Percentiles rank a stretch among this genome's conserved stretches.
Conservation (phyloP, 2,113 vertebrate species). For the Neotoma lepida region DNA sequence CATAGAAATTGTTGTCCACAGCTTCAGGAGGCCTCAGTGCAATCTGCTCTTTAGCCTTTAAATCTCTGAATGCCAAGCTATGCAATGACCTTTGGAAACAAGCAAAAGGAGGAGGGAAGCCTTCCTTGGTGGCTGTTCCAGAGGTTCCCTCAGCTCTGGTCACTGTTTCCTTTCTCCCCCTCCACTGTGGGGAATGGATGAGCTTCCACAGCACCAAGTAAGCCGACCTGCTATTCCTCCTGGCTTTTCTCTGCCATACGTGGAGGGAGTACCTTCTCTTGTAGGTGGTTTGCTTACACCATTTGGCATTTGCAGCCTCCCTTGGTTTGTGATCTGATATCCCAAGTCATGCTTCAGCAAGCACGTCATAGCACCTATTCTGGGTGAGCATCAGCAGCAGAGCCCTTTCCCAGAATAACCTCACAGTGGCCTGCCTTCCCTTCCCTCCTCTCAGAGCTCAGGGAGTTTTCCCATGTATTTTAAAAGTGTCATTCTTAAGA, state of each 20-base stretch:
- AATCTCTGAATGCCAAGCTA: constrained; percentile 48
- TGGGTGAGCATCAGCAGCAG: constrained; percentile 6
- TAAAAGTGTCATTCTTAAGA: constrained; percentile 17
- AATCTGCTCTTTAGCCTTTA: not conserved
- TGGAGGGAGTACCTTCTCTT: constrained; percentile 6
- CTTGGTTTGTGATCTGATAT: constrained; percentile 59
- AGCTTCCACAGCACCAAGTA: rapidly evolving
- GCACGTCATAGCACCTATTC: constrained; percentile 49
- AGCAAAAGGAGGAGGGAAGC: not conserved
- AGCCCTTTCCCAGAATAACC: constrained; percentile 59
- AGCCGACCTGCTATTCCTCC: not conserved
- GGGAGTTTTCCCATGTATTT: constrained; percentile 39
- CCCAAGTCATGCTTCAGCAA: constrained; percentile 3
- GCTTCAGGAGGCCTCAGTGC: not conserved
- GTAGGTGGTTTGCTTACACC: not conserved
- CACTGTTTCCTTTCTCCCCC: not conserved
- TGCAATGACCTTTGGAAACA: constrained; percentile 40
- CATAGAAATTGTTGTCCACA: not conserved
- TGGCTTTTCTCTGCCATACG: not conserved
- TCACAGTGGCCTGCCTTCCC: constrained; percentile 2
- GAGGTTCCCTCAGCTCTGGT: not conserved
- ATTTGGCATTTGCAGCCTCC: not conserved
- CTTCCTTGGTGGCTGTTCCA: not conserved
- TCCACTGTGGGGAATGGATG: not conserved
- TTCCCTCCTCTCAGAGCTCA: not conserved